phyloP scores from a whole-genome alignment of 2,113 vertebrate species.

The Prolemur simus region DNA sequence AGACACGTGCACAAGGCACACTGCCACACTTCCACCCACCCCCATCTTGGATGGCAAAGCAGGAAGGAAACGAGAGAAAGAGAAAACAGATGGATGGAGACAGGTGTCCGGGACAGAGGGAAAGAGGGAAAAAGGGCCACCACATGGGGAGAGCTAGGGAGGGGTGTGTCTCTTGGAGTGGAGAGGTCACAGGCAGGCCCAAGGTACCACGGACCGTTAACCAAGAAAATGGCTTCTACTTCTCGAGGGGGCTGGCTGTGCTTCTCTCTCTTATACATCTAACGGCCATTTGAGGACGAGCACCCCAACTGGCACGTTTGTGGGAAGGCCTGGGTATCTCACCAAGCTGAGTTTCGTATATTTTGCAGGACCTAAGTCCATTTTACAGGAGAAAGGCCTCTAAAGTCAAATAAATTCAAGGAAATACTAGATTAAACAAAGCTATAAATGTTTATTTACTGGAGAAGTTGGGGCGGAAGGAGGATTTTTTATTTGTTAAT shows the following conservation, averaged over 20 bases:
- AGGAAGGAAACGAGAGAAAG: background rate
- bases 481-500: background rate
- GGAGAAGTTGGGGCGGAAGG: background rate
- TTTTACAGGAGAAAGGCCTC: background rate
- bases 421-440: background rate
- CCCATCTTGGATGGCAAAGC: background rate
- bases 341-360: background rate
- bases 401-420: slow-evolving; percentile 29
- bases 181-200: background rate
- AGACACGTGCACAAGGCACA: background rate
- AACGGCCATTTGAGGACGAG: background rate
- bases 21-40: too few relatives aligned
- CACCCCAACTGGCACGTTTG: background rate
- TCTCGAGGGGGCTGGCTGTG: background rate
- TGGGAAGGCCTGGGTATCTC: background rate
- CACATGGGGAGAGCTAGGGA: background rate
- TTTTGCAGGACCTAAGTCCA: background rate
- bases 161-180: background rate
- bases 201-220: background rate
- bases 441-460: background rate
- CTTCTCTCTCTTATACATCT: background rate
- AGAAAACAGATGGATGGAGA: background rate
- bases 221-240: background rate
- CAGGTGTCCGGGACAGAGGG: background rate
- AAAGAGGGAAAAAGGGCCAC: background rate